A percentile compares a stretch with the other conserved stretches of the same genome.
These are phyloP conservation scores for Paraplagusia blochii DNA, from an alignment of 2,113 vertebrate species.

Conservation along the genomic window DNA sequence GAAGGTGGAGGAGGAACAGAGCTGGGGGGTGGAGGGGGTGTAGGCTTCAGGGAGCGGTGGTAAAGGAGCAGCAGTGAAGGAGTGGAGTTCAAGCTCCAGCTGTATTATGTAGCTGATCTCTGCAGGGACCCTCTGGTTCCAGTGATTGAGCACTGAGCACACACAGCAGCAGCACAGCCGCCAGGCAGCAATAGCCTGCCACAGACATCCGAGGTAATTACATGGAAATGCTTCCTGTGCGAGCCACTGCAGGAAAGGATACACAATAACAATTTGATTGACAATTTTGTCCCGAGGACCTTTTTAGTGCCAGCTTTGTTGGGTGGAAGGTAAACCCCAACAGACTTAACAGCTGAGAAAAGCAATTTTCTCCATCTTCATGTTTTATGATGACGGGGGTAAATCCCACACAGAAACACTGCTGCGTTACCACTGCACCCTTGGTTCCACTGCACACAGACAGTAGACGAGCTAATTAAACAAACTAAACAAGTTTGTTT, in stretches of 20 bases:
- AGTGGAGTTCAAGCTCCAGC: constrained; percentile 12
- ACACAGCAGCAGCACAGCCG: constrained; percentile 16
- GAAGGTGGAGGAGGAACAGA: constrained; percentile 1
- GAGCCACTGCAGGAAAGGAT: constrained; percentile 1
- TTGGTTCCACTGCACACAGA: no score
- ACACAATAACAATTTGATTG: background rate
- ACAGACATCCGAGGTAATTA: constrained; percentile 26
- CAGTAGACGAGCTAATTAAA: no score
- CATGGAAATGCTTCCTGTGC: constrained; percentile 8
- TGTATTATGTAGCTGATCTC: constrained; percentile 32
- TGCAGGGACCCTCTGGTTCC: constrained; percentile 49
- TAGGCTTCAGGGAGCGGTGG: constrained; percentile 9
- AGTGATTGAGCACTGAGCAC: constrained; percentile 50
- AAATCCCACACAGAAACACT: background rate
- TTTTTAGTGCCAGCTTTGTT: background rate
- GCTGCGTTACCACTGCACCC: background rate
- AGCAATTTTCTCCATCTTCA: background rate
- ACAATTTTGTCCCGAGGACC: constrained; percentile 2
- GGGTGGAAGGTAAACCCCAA: background rate
- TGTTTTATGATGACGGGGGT: background rate
- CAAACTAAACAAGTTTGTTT: no score
- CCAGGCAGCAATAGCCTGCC: constrained; percentile 17
- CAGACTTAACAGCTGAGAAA: background rate
- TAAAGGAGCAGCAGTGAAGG: constrained; percentile 4
- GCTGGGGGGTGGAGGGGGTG: background rate